A percentile compares a stretch with the other conserved stretches of the same genome.
Conservation (phyloP, 2,888 invertebrate species). For the Palloptera scutellata region DNA sequence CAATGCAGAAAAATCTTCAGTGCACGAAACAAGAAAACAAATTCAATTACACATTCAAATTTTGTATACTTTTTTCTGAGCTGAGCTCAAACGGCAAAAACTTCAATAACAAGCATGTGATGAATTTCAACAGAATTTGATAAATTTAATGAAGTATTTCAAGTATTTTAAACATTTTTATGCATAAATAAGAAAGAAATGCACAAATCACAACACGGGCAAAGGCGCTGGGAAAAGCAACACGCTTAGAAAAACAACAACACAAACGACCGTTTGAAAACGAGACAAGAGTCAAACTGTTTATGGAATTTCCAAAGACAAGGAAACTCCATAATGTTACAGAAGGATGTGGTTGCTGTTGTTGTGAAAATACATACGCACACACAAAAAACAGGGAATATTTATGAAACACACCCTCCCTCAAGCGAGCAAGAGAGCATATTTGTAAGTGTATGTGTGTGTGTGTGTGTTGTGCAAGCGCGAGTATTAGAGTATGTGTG, state of each 20-base stretch:
- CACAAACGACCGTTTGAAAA: neutral
- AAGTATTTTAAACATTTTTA: constrained; percentile 39
- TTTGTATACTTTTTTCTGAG: neutral
- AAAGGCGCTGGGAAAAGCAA: constrained; percentile 15
- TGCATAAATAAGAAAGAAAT: constrained; percentile 30
- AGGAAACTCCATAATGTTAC: constrained; percentile 12
- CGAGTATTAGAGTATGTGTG: neutral
- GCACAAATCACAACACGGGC: neutral
- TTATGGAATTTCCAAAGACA: constrained; percentile 7
- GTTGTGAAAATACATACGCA: no score
- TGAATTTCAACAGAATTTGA: no score
- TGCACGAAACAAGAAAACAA: no score
- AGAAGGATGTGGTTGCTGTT: constrained; percentile 14
- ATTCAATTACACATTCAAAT: neutral
- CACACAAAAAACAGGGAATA: neutral
- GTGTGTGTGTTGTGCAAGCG: neutral
- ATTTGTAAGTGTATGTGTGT: constrained; percentile 12
- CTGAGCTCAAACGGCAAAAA: neutral
- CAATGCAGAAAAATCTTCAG: no score
- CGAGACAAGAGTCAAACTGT: neutral
- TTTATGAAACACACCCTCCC: neutral
- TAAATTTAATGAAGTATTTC: constrained; percentile 29
- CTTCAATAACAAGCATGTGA: neutral
- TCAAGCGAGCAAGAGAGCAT: constrained; percentile 2
- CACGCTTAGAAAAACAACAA: constrained; percentile 30